Evolutionary conservation across 2,888 invertebrate genomes (phyloP).

Genomic region (Spisula solida): DNA sequence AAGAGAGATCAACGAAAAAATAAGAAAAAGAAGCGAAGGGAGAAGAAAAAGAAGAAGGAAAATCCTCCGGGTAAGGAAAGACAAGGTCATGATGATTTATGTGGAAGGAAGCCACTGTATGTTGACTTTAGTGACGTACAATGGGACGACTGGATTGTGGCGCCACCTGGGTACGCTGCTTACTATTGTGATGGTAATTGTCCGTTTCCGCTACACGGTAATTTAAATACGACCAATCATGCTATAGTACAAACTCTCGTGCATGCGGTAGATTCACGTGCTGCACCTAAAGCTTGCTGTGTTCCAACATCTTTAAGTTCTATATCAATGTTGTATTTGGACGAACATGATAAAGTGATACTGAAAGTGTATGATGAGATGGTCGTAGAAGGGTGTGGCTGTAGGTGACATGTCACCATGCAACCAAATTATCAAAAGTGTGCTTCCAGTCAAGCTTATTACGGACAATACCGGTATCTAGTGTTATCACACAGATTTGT

Average conservation of each 20-base stretch:
- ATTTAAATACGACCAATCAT: conserved; percentile 98
- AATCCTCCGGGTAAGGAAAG: conserved; percentile 90
- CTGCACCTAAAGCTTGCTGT: conserved; percentile 98
- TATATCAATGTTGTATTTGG: conserved; percentile 98
- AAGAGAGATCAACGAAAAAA: conserved; percentile 87
- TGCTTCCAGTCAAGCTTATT: conserved; percentile 58
- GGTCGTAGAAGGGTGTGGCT: conserved; percentile 99
- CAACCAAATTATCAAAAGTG: conserved; percentile 52
- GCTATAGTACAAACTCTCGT: conserved; percentile 99
- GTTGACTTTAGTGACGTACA: conserved; percentile 98
- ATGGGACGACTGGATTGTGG: conserved; percentile 99
- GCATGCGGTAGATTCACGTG: conserved; percentile 96
- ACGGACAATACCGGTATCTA: conserved; percentile 61
- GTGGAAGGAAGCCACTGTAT: conserved; percentile 95
- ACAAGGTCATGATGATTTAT: conserved; percentile 88
- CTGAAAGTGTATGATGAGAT: conserved; percentile 99
- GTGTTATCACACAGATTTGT: conserved; percentile 55
- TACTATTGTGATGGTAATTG: conserved; percentile 98
- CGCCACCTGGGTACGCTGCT: conserved; percentile 98
- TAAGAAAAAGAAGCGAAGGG: conserved; percentile 89
- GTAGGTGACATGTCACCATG: conserved; percentile 90
- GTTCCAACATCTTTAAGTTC: conserved; percentile 97
- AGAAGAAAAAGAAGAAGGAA: conserved; percentile 89
- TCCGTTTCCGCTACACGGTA: conserved; percentile 96
- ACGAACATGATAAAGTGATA: conserved; percentile 97